Base-by-base conservation (phyloP, 92 coral and sea anemone species). In the Paramuricea clavata region DNA sequence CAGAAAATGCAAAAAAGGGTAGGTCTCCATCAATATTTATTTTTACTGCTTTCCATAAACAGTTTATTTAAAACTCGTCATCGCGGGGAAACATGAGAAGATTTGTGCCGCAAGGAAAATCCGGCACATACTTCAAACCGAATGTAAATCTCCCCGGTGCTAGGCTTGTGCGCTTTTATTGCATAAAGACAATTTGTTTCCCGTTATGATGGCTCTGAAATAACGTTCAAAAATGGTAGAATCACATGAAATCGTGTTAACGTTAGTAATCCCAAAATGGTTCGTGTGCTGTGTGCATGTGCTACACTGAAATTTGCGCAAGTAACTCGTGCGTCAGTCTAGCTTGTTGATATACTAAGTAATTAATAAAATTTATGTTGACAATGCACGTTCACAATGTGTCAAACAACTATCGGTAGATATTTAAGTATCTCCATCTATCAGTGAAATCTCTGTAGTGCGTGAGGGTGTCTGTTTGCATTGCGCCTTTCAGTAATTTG, bases 1-100 rank as follows among this genome's bases (percentile, higher is more conserved):
- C 73, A 27, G 57, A 12, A 57, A 79, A 79, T 61, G 57, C 73
- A 1, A 33, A 15, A 13, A 57, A 73, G 47, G 73, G 84, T 79
- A 33, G 60, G 84, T 59, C 50, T 54, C 15, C n/a, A 61, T 59
- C 67, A 28, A 79, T 49, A 16, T 44, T 22, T 27, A 44, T 26
- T 23, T 22, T 9, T 13, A 15, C 19, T 49, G 13, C 21, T 47
- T 35, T 33, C 25, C 34, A 12, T 42, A 73, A 42, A 73, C 26
- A 8, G 59, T 73, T 42, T 73, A 32, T 60, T 52, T 5, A 7
- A 76, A 49, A 54, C 22, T n/a, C 41, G 9, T 34, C 69, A 36
- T 52, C 35, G 61, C 31, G 2, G 12, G 3, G 50, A n/a, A 65
- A 65, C 13, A 65, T 26, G 72, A 65, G 72, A 27, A 11, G 0